Conservation (phyloP, 2,888 invertebrate species). For the Sinohyriopsis cumingii region DNA sequence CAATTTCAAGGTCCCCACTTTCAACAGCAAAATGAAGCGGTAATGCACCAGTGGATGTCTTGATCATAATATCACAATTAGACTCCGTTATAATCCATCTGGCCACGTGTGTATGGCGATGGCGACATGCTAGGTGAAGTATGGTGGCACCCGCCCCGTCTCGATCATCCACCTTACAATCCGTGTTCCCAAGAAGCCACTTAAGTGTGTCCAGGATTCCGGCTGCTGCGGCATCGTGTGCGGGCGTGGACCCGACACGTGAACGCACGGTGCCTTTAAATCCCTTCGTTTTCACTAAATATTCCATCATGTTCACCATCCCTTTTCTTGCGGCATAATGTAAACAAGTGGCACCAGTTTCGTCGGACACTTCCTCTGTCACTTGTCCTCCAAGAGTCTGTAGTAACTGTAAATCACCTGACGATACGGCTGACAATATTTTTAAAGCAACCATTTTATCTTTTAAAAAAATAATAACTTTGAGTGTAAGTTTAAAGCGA, state of each 20-base stretch:
- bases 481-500: too few relatives aligned
- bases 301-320: slow-evolving; percentile 60
- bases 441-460: slow-evolving; percentile 35
- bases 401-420: slow-evolving; percentile 39
- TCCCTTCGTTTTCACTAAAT: slow-evolving; percentile 56
- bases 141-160: slow-evolving; percentile 70
- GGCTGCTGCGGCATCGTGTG: slow-evolving; percentile 72
- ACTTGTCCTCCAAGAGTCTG: slow-evolving; percentile 12
- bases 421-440: slow-evolving; percentile 43
- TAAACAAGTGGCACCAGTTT: slow-evolving; percentile 67
- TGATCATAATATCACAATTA: slow-evolving; percentile 76
- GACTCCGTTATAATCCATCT: slow-evolving; percentile 78
- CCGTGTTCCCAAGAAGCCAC: slow-evolving; percentile 64
- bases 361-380: slow-evolving; percentile 50
- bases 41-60: slow-evolving; percentile 76
- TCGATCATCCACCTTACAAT: slow-evolving; percentile 60
- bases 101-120: slow-evolving; percentile 76
- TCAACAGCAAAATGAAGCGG: slow-evolving; percentile 91
- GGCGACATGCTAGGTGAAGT: slow-evolving; percentile 71
- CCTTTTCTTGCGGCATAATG: slow-evolving; percentile 71
- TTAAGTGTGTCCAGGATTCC: slow-evolving; percentile 67
- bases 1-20: slow-evolving; percentile 88
- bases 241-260: slow-evolving; percentile 68
- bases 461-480: neutral
- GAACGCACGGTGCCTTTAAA: slow-evolving; percentile 51